Evolutionary conservation across 2,888 invertebrate species (phyloP).

Genomic region (Hoplodrina blanda): DNA sequence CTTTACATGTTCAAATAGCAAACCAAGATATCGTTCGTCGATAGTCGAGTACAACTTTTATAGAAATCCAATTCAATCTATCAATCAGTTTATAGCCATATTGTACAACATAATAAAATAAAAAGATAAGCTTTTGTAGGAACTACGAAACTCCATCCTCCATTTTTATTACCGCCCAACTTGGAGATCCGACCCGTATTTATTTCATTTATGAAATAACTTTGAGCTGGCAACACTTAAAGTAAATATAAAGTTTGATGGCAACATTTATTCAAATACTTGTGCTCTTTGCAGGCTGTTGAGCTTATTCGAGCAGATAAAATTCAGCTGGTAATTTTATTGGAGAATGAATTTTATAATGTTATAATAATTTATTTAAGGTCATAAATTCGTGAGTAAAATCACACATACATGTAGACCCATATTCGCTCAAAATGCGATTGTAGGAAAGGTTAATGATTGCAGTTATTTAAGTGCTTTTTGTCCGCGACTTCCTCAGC

Average conservation of each 20-base stretch:
- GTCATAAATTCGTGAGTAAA: background rate
- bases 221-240: conserved; percentile 52
- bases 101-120: conserved; percentile 37
- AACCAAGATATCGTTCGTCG: no score
- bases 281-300: conserved; percentile 33
- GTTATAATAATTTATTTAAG: background rate
- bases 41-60: background rate
- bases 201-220: conserved; percentile 60
- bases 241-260: conserved; percentile 56
- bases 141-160: conserved; percentile 25
- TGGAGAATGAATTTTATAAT: conserved; percentile 25
- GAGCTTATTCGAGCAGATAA: conserved; percentile 22
- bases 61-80: conserved; percentile 15
- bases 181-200: conserved; percentile 49
- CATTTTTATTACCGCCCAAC: conserved; percentile 45
- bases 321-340: conserved; percentile 19
- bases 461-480: no score
- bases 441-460: no score
- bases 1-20: background rate
- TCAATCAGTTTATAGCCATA: conserved; percentile 33
- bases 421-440: no score
- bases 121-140: conserved; percentile 24
- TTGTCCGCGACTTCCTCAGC: no score
- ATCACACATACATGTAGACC: background rate
- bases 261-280: conserved; percentile 51